Conservation (phyloP, 2,888 invertebrate species). For the Brachyopa scutellaris region DNA sequence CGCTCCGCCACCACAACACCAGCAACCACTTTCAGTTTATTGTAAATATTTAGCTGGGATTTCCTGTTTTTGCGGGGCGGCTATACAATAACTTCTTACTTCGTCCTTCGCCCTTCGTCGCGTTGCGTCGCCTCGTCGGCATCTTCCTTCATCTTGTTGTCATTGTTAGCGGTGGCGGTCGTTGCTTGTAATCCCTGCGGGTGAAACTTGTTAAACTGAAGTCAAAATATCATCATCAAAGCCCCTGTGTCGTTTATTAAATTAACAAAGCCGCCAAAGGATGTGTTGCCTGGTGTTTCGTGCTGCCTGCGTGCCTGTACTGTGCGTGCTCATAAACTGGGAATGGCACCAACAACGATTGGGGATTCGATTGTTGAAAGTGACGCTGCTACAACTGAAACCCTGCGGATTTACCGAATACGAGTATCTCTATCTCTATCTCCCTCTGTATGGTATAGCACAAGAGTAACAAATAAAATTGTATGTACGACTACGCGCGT, state of each 20-base stretch:
- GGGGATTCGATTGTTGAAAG: conserved; percentile 19
- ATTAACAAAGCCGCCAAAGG: conserved; percentile 63
- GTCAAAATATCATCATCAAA: conserved; percentile 69
- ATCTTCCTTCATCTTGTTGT: neutral
- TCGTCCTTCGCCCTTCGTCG: neutral
- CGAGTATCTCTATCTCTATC: neutral
- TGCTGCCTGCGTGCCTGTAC: conserved; percentile 6
- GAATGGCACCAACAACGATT: conserved; percentile 18
- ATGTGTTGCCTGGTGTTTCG: conserved; percentile 21
- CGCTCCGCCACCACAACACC: no score
- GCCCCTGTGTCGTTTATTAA: conserved; percentile 63
- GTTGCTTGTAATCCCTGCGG: conserved; percentile 48
- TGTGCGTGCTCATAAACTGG: neutral
- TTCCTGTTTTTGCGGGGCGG: neutral
- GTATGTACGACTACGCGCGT: conserved; percentile 15
- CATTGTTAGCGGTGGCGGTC: conserved; percentile 24
- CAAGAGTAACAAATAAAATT: neutral
- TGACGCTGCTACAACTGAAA: conserved; percentile 28
- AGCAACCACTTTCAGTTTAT: conserved; percentile 15
- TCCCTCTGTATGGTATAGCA: neutral
- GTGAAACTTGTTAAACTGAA: conserved; percentile 64
- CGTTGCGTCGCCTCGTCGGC: no score
- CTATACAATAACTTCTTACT: neutral
- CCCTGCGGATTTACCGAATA: conserved; percentile 31
- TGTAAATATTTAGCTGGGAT: conserved; percentile 33